These are phyloP conservation scores for Merluccius polli DNA, from an alignment of 2,797 vertebrate species.

Conservation along the genomic window DNA sequence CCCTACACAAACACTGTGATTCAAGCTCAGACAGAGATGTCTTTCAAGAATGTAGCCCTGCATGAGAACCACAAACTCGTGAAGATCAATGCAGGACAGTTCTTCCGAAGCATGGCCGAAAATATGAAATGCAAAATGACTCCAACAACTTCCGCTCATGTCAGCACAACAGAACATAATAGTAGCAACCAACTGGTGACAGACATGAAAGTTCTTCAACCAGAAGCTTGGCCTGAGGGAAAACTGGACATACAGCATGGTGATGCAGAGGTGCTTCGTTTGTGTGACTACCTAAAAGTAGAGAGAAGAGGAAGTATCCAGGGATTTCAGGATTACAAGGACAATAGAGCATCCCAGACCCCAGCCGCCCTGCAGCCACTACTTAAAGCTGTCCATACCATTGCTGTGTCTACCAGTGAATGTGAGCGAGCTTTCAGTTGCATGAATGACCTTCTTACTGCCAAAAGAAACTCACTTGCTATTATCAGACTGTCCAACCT, in stretches of 20 bases:
- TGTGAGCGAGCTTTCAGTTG: no score
- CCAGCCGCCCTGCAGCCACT: background rate
- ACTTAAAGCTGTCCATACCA: background rate
- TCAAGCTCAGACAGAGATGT: no score
- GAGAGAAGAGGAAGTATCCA: constrained; percentile 34
- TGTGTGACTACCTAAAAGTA: background rate
- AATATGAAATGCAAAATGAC: background rate
- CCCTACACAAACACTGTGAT: no score
- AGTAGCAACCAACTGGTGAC: background rate
- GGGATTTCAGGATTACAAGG: constrained; percentile 15
- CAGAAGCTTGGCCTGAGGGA: background rate
- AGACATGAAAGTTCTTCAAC: constrained; percentile 1
- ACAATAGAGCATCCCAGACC: background rate
- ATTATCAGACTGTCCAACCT: background rate
- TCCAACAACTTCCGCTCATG: constrained; percentile 1
- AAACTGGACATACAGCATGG: background rate
- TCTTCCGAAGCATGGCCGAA: constrained; percentile 1
- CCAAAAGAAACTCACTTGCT: background rate
- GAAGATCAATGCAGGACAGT: background rate
- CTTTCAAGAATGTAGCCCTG: no score
- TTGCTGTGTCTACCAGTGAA: constrained; percentile 1
- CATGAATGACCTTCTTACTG: background rate
- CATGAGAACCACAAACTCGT: background rate
- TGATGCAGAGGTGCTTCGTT: no score
- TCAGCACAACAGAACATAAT: no score